Evolutionary conservation across 2,113 vertebrate genomes (phyloP), one percentile per base, ranked within the genome.

Genomic region (Turnix velox): DNA sequence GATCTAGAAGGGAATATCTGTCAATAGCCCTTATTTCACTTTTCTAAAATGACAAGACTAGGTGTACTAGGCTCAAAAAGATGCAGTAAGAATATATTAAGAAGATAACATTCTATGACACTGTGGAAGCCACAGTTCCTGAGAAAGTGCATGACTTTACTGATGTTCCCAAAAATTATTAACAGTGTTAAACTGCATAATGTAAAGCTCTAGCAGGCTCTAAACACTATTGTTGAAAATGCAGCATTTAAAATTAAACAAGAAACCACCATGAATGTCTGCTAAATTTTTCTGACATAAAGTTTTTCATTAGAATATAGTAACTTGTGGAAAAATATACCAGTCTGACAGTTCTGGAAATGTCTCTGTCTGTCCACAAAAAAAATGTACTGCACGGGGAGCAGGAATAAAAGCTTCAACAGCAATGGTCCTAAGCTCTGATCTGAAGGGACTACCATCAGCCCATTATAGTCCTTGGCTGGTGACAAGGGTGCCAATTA

Each of bases 401-500:
- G 63, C 58, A 85, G 48, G 69, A 92, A 95, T 86, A 95, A 96
- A 96, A 96, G 84, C 68, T 77, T 84, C 82, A 81, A 78, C 65
- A 90, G 85, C 84, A 90, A 90, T 84, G 68, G 92, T 94, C 87
- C 80, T 94, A 89, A 92, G 58, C 87, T 92, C 72, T 91, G 87
- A 96, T 96, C 95, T 95, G 78, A 95, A 96, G 94, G 85, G 88
- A 87, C 82, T 94, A 75, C 91, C 84, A 82, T 95, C 82, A 91
- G 89, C 79, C 90, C 76, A 88, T 96, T 97, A 96, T 75, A 94
- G 84, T 88, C 78, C 87, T 94, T 95, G 84, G 84, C 84, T 91
- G 82, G 90, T 90, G 91, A 92, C 86, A 94, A 93, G 87, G 88
- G 89, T 94, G 84, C 94, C 94, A 97, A 94, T 96, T 97, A 95